A percentile compares a stretch with the other conserved stretches of the same genome.
Conservation (phyloP, 2,888 invertebrate genomes). For the Dastarcus helophoroides region DNA sequence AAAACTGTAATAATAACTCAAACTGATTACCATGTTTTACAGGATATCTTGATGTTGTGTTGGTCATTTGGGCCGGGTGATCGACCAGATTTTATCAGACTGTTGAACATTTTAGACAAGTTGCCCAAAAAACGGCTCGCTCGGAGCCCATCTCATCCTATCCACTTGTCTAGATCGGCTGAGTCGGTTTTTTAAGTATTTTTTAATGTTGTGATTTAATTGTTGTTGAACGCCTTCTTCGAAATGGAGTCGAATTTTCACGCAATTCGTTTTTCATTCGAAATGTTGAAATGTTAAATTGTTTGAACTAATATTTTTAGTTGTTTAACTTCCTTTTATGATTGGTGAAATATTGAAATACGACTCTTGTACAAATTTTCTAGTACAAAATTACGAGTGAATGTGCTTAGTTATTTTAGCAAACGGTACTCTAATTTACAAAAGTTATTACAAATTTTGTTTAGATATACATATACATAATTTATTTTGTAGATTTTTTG, state of each 20-base stretch:
- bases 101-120: slow-evolving; percentile 77
- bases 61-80: slow-evolving; percentile 83
- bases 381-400: too few relatives aligned
- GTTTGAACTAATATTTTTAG: too few relatives aligned
- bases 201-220: neutral
- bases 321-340: too few relatives aligned
- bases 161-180: slow-evolving; percentile 90
- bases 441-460: too few relatives aligned
- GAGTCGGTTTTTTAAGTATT: slow-evolving; percentile 58
- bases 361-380: too few relatives aligned
- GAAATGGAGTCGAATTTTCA: slow-evolving; percentile 6
- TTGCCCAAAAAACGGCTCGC: slow-evolving; percentile 92
- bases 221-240: neutral
- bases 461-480: too few relatives aligned
- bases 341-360: too few relatives aligned
- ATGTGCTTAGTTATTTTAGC: too few relatives aligned
- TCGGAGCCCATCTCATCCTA: slow-evolving; percentile 95
- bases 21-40: too few relatives aligned
- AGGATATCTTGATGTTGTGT: slow-evolving; percentile 95
- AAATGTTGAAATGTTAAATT: too few relatives aligned
- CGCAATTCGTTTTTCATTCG: slow-evolving; percentile 1
- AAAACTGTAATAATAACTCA: neutral
- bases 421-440: too few relatives aligned
- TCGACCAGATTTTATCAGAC: slow-evolving; percentile 80
- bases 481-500: too few relatives aligned